Evolutionary conservation across 2,797 vertebrate species (phyloP).

Genomic region (Anguilla pacifica): DNA sequence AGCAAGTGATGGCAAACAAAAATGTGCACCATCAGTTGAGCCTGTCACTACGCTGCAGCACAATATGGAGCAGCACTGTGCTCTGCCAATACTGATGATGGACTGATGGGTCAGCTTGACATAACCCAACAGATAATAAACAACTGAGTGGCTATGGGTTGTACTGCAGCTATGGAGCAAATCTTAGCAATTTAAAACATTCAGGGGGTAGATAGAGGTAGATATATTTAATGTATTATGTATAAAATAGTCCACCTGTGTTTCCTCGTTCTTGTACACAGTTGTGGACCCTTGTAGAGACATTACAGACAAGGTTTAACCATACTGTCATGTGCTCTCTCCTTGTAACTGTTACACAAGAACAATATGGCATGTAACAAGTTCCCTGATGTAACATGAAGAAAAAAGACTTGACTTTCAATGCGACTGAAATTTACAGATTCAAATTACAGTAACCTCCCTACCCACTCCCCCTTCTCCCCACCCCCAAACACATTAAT

Average conservation of each 20-base stretch:
- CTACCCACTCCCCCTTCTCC: too few species aligned
- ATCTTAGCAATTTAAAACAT: not conserved
- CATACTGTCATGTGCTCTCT: not conserved
- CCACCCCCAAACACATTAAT: not conserved
- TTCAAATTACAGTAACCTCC: not conserved
- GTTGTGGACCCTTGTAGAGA: not conserved
- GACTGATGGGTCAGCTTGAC: not conserved
- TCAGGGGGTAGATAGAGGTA: not conserved
- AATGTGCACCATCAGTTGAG: not conserved
- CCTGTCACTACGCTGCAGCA: not conserved
- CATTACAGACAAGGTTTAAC: not conserved
- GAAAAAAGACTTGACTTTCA: not conserved
- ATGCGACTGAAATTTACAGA: not conserved
- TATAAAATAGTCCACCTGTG: not conserved
- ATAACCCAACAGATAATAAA: not conserved
- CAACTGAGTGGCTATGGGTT: not conserved
- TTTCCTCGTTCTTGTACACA: not conserved
- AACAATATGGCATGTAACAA: not conserved
- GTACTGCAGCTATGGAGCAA: not conserved
- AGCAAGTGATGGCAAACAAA: not conserved
- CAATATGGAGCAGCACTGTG: not conserved
- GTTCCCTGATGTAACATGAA: not conserved
- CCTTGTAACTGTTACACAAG: not conserved
- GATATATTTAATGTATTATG: not conserved
- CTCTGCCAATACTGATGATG: not conserved